Evolutionary conservation across 64 coral and sea anemone genomes (phyloP), one percentile per base, ranked within the genome.

Genomic region (Dendrophyllia cribrosa): DNA sequence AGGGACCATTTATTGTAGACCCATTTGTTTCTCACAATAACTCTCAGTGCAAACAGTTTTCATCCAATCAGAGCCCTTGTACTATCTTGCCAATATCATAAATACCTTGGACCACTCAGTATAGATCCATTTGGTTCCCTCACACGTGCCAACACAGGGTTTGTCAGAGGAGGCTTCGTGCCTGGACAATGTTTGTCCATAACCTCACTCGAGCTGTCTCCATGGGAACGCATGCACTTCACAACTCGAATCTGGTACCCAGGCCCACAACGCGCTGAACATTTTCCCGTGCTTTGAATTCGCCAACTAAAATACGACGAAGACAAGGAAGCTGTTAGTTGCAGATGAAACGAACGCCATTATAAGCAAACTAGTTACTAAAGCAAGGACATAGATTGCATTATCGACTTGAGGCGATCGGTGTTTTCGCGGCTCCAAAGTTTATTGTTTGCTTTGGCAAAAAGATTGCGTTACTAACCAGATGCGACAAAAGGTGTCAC

Each of bases 41-140:
- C 34, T 34, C 34, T 34, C 34, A 34, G 34, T 34, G 34, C 2
- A 34, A 34, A 34, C 34, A 34, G 34, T 34, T 34, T 34, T 34
- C 34, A 34, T 34, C 34, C 34, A 34, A 34, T 34, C 34, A 34
- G 34, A 34, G 34, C 34, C 34, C 34, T 34, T 34, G 34, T 34
- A 34, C 34, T 34, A 34, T 34, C 34, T 34, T 34, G 34, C 59
- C 3, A 19, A 5, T 79, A 58, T 47, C 19, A 44, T 65, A 95
- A 55, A 5, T 92, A 97, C 95, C 76, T 86, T 6, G 8, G 95
- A 87, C 95, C 95, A 97, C 16, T 83, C 53, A 21, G 74, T 58
- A 55, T 97, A 97, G 12, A 58, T 17, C 95, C 95, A 97, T 75
- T 77, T 93, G 15, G 70, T 73, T 47, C 93, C 70, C 51, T 93